These are phyloP conservation scores for Homarus americanus DNA, from an alignment of 1,140 invertebrate genomes.

Conservation along the genomic window DNA sequence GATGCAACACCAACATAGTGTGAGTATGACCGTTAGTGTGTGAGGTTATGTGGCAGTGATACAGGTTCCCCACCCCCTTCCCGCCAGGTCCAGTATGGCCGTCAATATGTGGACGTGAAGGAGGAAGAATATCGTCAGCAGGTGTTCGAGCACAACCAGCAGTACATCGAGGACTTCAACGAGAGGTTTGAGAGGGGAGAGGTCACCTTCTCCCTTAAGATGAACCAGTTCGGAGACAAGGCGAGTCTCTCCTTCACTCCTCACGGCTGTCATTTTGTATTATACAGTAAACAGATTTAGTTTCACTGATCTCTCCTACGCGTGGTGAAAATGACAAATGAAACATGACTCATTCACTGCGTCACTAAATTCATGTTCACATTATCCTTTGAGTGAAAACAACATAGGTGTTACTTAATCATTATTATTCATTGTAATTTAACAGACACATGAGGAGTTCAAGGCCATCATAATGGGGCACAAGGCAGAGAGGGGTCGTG, in stretches of 20 bases:
- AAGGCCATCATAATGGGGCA: no score
- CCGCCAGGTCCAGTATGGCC: constrained; percentile 18
- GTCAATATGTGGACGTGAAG: not conserved
- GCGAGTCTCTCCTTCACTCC: not conserved
- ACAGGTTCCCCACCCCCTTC: no score
- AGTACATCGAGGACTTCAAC: constrained; percentile 47
- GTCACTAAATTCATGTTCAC: not conserved
- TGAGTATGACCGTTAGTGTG: no score
- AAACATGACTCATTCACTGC: no score
- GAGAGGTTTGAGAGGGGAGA: constrained; percentile 8
- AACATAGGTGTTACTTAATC: no score
- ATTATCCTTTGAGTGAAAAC: no score
- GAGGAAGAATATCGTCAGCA: constrained; percentile 31
- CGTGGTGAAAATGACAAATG: no score
- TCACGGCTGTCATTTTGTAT: not conserved
- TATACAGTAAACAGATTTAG: not conserved
- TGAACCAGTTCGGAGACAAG: constrained; percentile 57
- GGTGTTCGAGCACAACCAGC: constrained; percentile 41
- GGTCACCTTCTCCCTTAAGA: constrained; percentile 40
- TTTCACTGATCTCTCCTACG: no score
- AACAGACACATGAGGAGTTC: not conserved
- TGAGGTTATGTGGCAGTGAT: no score
- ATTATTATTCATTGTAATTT: not conserved
- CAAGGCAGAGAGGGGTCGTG: not conserved
- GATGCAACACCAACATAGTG: no score